Evolutionary conservation across 2,113 vertebrate species (phyloP).

Genomic region (Mobula hypostoma): DNA sequence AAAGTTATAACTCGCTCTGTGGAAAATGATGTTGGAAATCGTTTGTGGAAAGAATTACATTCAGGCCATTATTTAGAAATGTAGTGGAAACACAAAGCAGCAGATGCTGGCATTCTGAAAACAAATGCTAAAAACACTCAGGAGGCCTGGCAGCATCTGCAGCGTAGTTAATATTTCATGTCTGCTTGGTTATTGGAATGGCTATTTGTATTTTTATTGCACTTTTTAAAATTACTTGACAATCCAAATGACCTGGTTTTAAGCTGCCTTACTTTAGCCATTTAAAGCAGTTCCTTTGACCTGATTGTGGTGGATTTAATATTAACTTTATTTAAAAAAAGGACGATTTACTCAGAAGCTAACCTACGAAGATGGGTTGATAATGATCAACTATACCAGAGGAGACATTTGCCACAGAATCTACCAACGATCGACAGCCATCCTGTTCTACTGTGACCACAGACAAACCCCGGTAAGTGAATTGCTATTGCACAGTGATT

Average conservation of each 20-base stretch:
- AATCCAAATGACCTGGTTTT: background rate
- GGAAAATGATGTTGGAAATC: background rate
- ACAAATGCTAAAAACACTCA: too few species aligned
- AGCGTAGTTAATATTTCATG: too few species aligned
- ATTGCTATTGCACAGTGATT: background rate
- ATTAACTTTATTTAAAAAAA: constrained; percentile 42
- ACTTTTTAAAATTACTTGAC: background rate
- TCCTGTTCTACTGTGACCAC: constrained; percentile 81
- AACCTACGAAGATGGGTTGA: constrained; percentile 74
- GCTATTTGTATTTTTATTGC: background rate
- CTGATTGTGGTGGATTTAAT: background rate
- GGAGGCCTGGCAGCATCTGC: too few species aligned
- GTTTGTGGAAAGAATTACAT: background rate
- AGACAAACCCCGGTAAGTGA: constrained; percentile 62
- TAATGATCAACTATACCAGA: constrained; percentile 81
- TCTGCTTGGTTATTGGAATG: background rate
- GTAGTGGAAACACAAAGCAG: background rate
- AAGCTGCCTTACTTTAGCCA: background rate
- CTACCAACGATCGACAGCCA: constrained; percentile 75
- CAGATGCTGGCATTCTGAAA: too few species aligned
- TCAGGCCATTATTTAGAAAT: background rate
- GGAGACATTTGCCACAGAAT: constrained; percentile 80
- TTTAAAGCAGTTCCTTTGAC: background rate
- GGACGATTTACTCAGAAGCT: constrained; percentile 69
- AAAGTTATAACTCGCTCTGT: background rate